Conservation (phyloP, 2,888 invertebrate species). For the Eupithecia tripunctaria region DNA sequence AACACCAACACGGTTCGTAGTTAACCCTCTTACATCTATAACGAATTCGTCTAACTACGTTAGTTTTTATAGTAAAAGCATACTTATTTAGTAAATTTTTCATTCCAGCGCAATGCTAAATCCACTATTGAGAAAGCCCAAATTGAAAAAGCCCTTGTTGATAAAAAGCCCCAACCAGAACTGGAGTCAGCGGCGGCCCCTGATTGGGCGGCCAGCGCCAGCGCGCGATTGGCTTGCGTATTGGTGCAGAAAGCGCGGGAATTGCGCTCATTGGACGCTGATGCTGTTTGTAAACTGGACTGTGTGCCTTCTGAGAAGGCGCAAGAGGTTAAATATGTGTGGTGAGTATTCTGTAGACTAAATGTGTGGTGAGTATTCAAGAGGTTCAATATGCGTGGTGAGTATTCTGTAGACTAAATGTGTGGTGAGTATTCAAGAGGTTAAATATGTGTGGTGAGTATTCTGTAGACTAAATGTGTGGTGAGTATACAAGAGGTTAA, state of each 20-base stretch:
- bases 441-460: constrained; percentile 8
- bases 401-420: neutral
- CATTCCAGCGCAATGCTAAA: neutral
- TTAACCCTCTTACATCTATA: no score
- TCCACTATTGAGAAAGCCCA: neutral
- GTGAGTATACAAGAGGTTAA: constrained; percentile 5
- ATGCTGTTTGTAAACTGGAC: neutral
- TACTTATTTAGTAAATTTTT: neutral
- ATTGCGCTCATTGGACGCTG: constrained; percentile 6
- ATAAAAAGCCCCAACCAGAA: neutral
- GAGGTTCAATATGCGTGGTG: constrained; percentile 5
- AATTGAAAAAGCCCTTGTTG: neutral
- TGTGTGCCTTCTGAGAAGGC: neutral
- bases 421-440: no score
- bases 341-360: neutral
- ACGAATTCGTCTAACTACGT: no score
- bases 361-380: no score
- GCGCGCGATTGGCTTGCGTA: neutral
- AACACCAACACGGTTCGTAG: no score
- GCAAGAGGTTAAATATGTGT: constrained; percentile 7
- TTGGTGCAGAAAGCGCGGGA: constrained; percentile 4
- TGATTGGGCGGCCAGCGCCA: neutral
- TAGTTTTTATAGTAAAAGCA: no score
- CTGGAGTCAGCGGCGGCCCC: neutral
- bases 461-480: no score